Evolutionary conservation across 2,888 invertebrate genomes (phyloP), one percentile per base, ranked within the genome.

Genomic region (Dryadula phaetusa): DNA sequence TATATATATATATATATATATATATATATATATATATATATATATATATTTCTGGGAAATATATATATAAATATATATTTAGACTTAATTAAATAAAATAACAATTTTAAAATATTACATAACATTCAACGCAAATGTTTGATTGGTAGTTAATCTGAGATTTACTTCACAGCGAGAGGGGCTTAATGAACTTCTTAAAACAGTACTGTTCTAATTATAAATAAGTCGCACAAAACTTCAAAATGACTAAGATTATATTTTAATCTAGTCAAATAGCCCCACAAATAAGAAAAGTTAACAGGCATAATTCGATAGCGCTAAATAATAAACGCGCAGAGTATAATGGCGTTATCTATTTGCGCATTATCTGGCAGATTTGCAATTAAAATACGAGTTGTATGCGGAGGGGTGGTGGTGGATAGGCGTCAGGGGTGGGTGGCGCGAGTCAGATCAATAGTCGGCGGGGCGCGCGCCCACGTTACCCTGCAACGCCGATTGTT

Each of bases 311-410:
- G 81, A 87, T 88, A 85, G 82, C 81, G 80, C 82, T 89, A 88
- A 90, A 90, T 86, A 90, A 88, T 90, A 85, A 88, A 85, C 87
- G 84, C 88, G 64, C 52, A 52, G 83, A 86, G 87, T 88, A 88
- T 90, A 91, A 92, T 90, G 82, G 86, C 83, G 89, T 90, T 92
- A 92, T 92, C 91, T 92, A 91, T 92, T 92, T 92, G 89, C 89
- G 87, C 90, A 91, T 92, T 91, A 92, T 91, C 92, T 90, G 86
- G 90, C 88, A 90, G 91, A 92, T 92, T 92, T 92, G 90, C 92
- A 92, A 92, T 92, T 92, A 92, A 92, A 92, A 92, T 91, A 88
- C 84, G 90, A 89, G 88, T 85, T 87, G 87, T 86, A 79, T 79
- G 82, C 78, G 72, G 76, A 77, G 75, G 82, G 82, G 77, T 72